phyloP scores from a whole-genome alignment of 2,888 invertebrate species.

The Aspidiotus rigidus region DNA sequence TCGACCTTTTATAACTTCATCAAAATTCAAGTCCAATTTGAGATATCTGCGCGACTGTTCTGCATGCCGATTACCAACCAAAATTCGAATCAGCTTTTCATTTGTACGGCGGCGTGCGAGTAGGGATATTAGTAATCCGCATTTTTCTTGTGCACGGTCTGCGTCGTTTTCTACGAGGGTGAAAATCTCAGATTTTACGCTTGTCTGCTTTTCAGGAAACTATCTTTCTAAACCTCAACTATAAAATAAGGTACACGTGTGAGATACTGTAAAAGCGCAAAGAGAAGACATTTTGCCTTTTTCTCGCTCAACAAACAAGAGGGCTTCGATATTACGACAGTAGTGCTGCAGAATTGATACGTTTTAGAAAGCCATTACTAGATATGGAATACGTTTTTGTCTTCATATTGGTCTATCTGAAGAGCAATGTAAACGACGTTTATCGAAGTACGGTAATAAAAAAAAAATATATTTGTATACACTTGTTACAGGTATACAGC shows the following conservation, averaged over 20 bases:
- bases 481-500: constrained; percentile 56
- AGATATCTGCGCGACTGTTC: not conserved
- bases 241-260: not conserved
- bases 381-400: too few species aligned
- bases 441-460: too few species aligned
- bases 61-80: constrained; percentile 1
- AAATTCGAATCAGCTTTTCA: not conserved
- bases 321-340: too few species aligned
- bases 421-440: too few species aligned
- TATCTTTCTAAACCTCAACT: too few species aligned
- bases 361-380: too few species aligned
- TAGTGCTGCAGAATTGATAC: too few species aligned
- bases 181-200: not conserved
- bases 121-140: not conserved
- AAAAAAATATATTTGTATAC: not conserved
- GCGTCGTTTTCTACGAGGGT: not conserved
- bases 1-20: not conserved
- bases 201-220: not conserved
- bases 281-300: too few species aligned
- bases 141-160: not conserved
- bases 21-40: not conserved
- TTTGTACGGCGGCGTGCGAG: too few species aligned
- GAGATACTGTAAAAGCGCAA: not conserved
- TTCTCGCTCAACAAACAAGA: too few species aligned
- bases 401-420: too few species aligned